Conservation (phyloP, 2,888 invertebrate genomes). For the Calameuta pallipes region DNA sequence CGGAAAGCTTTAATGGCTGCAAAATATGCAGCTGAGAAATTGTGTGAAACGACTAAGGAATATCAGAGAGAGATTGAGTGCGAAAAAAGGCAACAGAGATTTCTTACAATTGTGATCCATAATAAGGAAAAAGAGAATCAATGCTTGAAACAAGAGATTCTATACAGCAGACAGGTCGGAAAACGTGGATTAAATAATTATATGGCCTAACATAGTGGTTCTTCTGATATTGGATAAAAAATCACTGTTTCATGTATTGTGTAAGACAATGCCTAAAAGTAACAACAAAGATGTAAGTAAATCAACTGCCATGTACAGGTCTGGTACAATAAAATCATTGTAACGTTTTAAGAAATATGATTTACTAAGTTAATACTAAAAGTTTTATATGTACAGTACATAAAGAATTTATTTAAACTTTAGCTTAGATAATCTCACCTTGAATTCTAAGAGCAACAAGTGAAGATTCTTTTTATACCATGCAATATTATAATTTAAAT, state of each 20-base stretch:
- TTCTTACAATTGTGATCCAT: slow-evolving; percentile 27
- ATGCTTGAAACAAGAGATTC: slow-evolving; percentile 37
- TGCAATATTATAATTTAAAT: slow-evolving; percentile 81
- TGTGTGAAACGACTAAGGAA: slow-evolving; percentile 31
- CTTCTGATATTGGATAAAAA: neutral
- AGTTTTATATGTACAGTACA: slow-evolving; percentile 2
- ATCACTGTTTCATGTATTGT: neutral
- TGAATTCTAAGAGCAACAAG: slow-evolving; percentile 73
- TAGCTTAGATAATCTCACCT: slow-evolving; percentile 66
- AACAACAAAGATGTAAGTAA: neutral
- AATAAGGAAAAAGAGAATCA: slow-evolving; percentile 38
- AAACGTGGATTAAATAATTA: neutral
- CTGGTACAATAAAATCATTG: neutral
- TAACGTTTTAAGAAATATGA: slow-evolving; percentile 12
- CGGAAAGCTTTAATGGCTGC: slow-evolving; percentile 40
- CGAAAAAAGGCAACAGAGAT: slow-evolving; percentile 33
- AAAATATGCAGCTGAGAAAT: slow-evolving; percentile 43
- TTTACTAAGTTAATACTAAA: slow-evolving; percentile 20
- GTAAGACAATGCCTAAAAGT: neutral
- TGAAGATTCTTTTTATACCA: slow-evolving; percentile 86
- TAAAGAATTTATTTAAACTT: slow-evolving; percentile 40
- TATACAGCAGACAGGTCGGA: slow-evolving; percentile 17
- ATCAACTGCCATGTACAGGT: neutral
- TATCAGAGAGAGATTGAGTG: slow-evolving; percentile 32
- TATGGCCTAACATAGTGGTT: neutral